Percentiles rank a stretch among this genome's conserved stretches.
phyloP scores from a whole-genome alignment of 2,888 invertebrate species.

The Cordylochernes scorpioides region DNA sequence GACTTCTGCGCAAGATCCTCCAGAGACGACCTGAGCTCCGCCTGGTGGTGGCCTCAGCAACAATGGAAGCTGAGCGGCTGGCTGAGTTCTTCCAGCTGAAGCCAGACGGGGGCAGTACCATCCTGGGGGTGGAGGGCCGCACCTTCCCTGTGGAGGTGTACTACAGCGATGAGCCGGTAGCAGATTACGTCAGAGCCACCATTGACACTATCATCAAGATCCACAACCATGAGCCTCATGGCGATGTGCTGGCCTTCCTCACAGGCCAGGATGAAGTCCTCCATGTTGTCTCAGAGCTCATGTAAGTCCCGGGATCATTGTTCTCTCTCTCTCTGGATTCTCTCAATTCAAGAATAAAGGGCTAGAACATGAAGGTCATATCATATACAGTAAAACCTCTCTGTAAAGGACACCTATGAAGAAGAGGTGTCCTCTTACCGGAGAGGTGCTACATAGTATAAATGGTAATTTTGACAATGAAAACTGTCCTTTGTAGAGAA shows the following conservation, averaged over 20 bases:
- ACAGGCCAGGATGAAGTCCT: conserved; percentile 86
- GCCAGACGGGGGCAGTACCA: conserved; percentile 22
- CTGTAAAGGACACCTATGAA: no score
- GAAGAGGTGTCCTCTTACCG: no score
- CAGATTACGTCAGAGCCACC: conserved; percentile 61
- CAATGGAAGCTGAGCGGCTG: conserved; percentile 67
- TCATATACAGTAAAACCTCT: no score
- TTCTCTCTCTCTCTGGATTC: no score
- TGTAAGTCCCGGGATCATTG: conserved; percentile 16
- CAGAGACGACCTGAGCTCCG: conserved; percentile 52
- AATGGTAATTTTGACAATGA: no score
- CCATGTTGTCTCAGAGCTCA: conserved; percentile 28
- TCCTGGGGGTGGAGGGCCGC: conserved; percentile 64
- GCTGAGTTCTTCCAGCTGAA: conserved; percentile 45
- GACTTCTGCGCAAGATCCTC: conserved; percentile 67
- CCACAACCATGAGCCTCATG: conserved; percentile 38
- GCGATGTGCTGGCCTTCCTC: conserved; percentile 72
- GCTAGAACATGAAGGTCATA: no score
- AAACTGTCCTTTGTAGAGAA: no score
- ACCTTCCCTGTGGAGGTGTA: conserved; percentile 60
- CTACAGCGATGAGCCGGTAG: conserved; percentile 53
- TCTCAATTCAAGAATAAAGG: not conserved
- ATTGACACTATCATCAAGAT: conserved; percentile 71
- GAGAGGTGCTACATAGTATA: no score
- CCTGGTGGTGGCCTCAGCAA: conserved; percentile 75